Percentiles rank a stretch among this genome's conserved stretches.
phyloP scores from a whole-genome alignment of 2,113 vertebrate genomes.

The Bothrops jararaca region DNA sequence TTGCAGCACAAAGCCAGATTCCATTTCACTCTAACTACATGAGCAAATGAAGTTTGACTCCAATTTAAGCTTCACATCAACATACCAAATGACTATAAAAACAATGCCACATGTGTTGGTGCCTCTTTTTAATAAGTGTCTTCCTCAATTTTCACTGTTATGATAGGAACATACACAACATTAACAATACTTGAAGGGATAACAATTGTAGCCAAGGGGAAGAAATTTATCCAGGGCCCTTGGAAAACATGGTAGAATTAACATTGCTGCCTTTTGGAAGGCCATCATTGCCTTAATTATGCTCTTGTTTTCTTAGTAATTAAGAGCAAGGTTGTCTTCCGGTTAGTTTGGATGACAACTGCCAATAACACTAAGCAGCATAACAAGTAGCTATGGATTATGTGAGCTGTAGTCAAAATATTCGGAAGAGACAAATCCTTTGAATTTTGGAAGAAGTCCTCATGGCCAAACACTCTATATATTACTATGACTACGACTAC shows the following conservation, averaged over 20 bases:
- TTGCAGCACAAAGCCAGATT: conserved; percentile 65
- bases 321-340: neutral
- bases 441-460: neutral
- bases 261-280: neutral
- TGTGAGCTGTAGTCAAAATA: neutral
- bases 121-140: conserved; percentile 80
- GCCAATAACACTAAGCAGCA: neutral
- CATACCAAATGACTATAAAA: conserved; percentile 76
- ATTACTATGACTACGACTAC: neutral
- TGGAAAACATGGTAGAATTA: conserved; percentile 41
- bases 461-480: neutral
- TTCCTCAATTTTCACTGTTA: conserved; percentile 78
- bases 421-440: neutral
- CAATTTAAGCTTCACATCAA: conserved; percentile 82
- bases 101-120: conserved; percentile 76
- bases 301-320: neutral
- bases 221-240: conserved; percentile 52
- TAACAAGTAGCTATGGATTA: neutral
- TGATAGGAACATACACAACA: conserved; percentile 64
- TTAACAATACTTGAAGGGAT: conserved; percentile 72
- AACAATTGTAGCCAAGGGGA: conserved; percentile 55
- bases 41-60: conserved; percentile 80
- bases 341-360: neutral
- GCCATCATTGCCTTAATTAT: conserved; percentile 27
- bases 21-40: conserved; percentile 76